Percentiles rank a stretch among this genome's conserved stretches.
phyloP scores from a whole-genome alignment of 1,140 invertebrate genomes.

The Cotesia chilonis region DNA sequence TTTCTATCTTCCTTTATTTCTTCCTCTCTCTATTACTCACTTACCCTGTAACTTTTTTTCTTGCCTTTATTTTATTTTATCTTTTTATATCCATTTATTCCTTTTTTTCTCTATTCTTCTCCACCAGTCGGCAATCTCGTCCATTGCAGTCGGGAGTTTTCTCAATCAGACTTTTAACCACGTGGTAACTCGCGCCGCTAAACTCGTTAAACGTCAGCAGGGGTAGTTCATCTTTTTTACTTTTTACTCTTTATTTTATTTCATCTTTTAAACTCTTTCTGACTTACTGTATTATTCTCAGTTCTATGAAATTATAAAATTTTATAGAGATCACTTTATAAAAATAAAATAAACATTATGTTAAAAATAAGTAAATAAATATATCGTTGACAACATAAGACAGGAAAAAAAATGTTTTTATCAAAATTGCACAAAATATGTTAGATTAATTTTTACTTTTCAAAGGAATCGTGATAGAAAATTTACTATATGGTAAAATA shows the following conservation, averaged over 20 bases:
- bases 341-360: slow-evolving; percentile 12
- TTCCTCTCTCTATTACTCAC: neutral
- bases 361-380: neutral
- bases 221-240: slow-evolving; percentile 15
- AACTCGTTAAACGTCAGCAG: slow-evolving; percentile 53
- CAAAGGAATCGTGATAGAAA: too few species aligned
- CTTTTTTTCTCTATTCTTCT: slow-evolving; percentile 31
- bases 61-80: neutral
- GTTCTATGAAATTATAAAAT: slow-evolving; percentile 30
- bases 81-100: neutral
- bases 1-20: neutral
- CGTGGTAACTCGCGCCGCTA: slow-evolving; percentile 60
- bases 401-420: too few species aligned
- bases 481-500: too few species aligned
- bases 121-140: neutral
- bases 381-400: neutral
- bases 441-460: too few species aligned
- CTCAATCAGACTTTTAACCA: slow-evolving; percentile 61
- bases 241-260: slow-evolving; percentile 20
- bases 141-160: slow-evolving; percentile 48
- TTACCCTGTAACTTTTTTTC: too few species aligned
- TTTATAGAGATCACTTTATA: slow-evolving; percentile 21
- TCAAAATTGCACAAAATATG: too few species aligned
- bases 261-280: slow-evolving; percentile 14
- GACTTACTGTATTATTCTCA: slow-evolving; percentile 26